Conservation (phyloP, 2,888 invertebrate genomes). For the Imbricaverruca yamaguchii region DNA sequence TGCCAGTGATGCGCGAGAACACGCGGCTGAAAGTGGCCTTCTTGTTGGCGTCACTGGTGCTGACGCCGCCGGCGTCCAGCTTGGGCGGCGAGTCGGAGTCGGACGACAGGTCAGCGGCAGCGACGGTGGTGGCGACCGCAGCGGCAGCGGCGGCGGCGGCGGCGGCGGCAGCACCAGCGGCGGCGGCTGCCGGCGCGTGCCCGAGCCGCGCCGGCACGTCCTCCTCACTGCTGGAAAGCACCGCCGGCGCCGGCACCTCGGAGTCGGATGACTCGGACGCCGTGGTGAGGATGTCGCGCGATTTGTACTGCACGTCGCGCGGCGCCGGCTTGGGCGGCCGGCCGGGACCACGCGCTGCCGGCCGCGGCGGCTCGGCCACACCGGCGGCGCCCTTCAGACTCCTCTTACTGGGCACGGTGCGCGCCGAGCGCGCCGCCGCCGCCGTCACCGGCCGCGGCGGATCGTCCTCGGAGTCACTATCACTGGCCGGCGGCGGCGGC, state of each 20-base stretch:
- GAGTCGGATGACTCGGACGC: background rate
- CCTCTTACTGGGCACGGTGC: background rate
- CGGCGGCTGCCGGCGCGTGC: background rate
- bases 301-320: background rate
- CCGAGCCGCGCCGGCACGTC: background rate
- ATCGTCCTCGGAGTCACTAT: background rate
- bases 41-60: slow-evolving; percentile 20
- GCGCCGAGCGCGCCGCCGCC: background rate
- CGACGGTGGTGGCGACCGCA: background rate
- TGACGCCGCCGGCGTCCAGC: slow-evolving; percentile 11
- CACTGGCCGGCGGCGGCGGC: slow-evolving; percentile 1
- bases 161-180: background rate
- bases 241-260: background rate
- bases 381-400: background rate
- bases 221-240: background rate
- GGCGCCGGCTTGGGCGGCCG: background rate
- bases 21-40: slow-evolving; percentile 14
- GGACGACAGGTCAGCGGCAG: background rate
- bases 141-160: background rate
- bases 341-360: background rate
- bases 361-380: background rate
- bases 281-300: background rate
- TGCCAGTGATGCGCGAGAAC: background rate
- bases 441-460: background rate
- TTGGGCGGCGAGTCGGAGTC: slow-evolving; percentile 21